A percentile compares a stretch with the other conserved stretches of the same genome.
phyloP scores from a whole-genome alignment of 2,113 vertebrate genomes.

The Phylloscopus trochiloides region DNA sequence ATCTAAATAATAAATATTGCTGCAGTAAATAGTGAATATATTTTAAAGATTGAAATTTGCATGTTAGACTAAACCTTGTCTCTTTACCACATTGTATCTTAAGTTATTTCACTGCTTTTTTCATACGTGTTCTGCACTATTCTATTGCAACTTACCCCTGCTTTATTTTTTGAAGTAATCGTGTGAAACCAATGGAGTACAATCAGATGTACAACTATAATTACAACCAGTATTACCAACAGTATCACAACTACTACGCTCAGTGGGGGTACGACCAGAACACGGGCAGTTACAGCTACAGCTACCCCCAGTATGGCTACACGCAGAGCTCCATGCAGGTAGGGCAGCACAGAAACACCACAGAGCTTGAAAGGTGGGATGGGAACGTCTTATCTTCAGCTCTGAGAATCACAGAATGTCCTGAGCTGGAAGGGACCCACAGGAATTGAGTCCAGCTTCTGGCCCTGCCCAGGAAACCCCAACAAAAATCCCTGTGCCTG shows the following conservation, averaged over 20 bases:
- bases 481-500: not conserved
- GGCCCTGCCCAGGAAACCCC: not conserved
- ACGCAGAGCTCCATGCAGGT: slow-evolving; percentile 85
- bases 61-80: not conserved
- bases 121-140: not conserved
- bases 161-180: slow-evolving; percentile 67
- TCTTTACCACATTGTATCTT: not conserved
- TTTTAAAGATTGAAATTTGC: not conserved
- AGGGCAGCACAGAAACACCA: not conserved
- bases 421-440: not conserved
- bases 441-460: not conserved
- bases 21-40: not conserved
- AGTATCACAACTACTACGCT: slow-evolving; percentile 84
- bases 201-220: slow-evolving; percentile 80
- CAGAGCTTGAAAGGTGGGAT: not conserved
- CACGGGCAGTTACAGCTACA: slow-evolving; percentile 84
- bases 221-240: slow-evolving; percentile 87
- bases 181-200: slow-evolving; percentile 75
- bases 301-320: slow-evolving; percentile 87
- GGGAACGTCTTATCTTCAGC: not conserved
- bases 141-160: not conserved
- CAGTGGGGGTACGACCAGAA: slow-evolving; percentile 91
- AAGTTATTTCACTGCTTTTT: not conserved
- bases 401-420: not conserved
- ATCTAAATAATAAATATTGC: not conserved